Evolutionary conservation across 1,140 invertebrate species (phyloP), one percentile per base, ranked within the genome.

Genomic region (Drosophila erecta): DNA sequence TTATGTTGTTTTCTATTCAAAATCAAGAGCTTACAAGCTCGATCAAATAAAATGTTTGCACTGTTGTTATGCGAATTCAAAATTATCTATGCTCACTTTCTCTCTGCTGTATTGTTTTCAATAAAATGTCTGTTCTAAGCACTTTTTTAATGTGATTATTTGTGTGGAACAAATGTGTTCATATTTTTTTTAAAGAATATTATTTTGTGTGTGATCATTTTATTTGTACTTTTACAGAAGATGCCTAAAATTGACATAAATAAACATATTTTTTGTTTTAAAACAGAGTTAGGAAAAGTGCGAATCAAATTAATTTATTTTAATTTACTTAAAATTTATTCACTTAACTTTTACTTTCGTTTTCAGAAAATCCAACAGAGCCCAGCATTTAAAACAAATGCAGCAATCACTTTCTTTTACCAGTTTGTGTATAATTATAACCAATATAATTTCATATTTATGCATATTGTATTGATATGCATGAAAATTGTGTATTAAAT

Each of bases 371-470:
- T 53, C 17, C 38, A 20, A 64, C 59, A 44, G 37, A 54, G 57
- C 41, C 67, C 30, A 37, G 30, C 69, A 69, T 70, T 70, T 70
- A 49, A 56, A n/a, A 20, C 8, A 46, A 70, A 70, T 70, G 66
- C 70, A 24, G 17, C 30, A 54, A 30, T 30, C 10, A 27, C 40
- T 55, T 50, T 24, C n/a, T 60, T 62, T 41, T 43, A 56, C 8
- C 27, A 4, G 24, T 49, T 7, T 14, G 15, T 22, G 11, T 58
- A 44, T 69, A 35, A 40, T 22, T 33, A 50, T 40, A 44, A 54
- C 35, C 4, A 15, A 49, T 24, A 8, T 30, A 30, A 30, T 30
- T 10, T 10, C 1, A 38, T 38, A 38, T 46, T 8, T 27, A 38
- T 24, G 43, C 4, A 33, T 62, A 17, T 24, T 15, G 12, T 11